Evolutionary conservation across 2,888 invertebrate species (phyloP).

Genomic region (Dermolepida albohirtum): DNA sequence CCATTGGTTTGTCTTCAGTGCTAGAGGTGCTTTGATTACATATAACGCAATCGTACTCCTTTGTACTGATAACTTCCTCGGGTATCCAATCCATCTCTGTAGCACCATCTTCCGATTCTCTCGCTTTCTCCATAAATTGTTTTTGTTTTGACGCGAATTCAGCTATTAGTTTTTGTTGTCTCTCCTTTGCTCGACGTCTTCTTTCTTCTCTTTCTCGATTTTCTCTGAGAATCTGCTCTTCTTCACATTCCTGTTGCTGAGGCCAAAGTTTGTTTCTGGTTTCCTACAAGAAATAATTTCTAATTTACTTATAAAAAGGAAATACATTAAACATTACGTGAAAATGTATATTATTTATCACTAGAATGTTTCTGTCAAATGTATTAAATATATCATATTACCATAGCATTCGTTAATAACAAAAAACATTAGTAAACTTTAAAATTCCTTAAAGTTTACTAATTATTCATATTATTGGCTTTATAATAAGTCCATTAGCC

Average conservation of each 20-base stretch:
- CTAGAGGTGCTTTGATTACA: slow-evolving; percentile 92
- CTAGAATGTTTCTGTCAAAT: too few relatives aligned
- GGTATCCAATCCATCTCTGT: slow-evolving; percentile 74
- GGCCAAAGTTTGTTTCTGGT: slow-evolving; percentile 85
- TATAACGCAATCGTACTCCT: slow-evolving; percentile 94
- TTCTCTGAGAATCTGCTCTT: slow-evolving; percentile 74
- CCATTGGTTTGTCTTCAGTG: slow-evolving; percentile 85
- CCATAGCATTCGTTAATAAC: too few relatives aligned
- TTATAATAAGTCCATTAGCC: too few relatives aligned
- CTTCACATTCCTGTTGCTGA: slow-evolving; percentile 81
- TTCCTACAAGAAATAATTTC: slow-evolving; percentile 62
- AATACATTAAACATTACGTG: neutral
- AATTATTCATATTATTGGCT: too few relatives aligned
- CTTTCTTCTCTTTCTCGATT: slow-evolving; percentile 84
- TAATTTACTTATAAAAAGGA: neutral
- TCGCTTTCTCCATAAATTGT: slow-evolving; percentile 87
- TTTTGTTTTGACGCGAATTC: slow-evolving; percentile 93
- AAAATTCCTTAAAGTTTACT: too few relatives aligned
- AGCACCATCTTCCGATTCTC: slow-evolving; percentile 69
- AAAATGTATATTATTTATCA: too few relatives aligned
- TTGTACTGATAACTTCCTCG: slow-evolving; percentile 69
- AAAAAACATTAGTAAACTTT: too few relatives aligned
- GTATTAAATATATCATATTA: too few relatives aligned
- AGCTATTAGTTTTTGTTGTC: slow-evolving; percentile 92
- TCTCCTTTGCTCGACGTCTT: slow-evolving; percentile 85